Conservation (phyloP, 2,888 invertebrate species). For the Lumbricus terrestris region DNA sequence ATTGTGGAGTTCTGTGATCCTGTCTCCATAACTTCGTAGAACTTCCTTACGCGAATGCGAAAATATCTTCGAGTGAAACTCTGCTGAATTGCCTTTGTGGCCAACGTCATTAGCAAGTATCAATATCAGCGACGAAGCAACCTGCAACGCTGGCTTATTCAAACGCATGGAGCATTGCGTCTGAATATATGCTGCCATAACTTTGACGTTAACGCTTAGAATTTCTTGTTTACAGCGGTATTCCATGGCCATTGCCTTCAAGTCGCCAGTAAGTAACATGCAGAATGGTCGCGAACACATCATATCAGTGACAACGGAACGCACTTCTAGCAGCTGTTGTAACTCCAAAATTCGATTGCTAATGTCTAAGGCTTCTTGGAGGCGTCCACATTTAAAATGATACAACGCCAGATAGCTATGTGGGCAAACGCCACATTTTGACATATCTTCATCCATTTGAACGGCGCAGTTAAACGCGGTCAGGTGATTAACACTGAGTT, state of each 20-base stretch:
- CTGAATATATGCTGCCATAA: neutral
- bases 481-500: neutral
- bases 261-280: neutral
- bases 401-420: neutral
- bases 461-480: neutral
- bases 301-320: neutral
- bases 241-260: neutral
- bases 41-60: neutral
- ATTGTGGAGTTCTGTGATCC: neutral
- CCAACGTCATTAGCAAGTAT: neutral
- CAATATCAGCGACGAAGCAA: neutral
- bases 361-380: neutral
- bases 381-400: neutral
- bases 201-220: neutral
- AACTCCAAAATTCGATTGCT: neutral
- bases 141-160: neutral
- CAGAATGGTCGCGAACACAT: neutral
- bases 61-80: neutral
- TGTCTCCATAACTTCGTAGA: neutral
- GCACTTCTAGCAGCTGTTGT: neutral
- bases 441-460: neutral
- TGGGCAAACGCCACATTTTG: neutral
- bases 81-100: neutral
- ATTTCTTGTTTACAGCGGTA: neutral
- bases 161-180: neutral